Conservation (phyloP, 2,113 vertebrate species). For the Odontophorus gujanensis region DNA sequence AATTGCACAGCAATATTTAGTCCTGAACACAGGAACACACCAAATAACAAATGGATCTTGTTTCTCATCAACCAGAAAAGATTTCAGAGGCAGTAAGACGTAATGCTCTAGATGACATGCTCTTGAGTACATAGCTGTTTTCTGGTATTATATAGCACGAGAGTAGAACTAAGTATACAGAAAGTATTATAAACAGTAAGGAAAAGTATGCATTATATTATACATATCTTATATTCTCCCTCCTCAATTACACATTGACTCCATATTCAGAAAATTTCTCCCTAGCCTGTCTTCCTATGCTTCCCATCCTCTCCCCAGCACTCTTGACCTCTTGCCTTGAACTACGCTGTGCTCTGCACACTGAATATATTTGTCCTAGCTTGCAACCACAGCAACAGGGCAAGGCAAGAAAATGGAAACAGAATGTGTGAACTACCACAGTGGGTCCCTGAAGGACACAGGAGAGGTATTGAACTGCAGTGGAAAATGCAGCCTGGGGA, state of each 20-base stretch:
- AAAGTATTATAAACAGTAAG: background rate
- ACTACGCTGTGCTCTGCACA: background rate
- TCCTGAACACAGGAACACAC: background rate
- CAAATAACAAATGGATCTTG: background rate
- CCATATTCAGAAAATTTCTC: background rate
- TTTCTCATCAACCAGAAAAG: background rate
- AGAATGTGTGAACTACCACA: background rate
- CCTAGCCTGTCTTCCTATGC: background rate
- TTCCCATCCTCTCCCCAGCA: background rate
- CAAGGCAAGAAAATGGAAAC: background rate
- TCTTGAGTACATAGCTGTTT: background rate
- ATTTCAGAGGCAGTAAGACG: background rate
- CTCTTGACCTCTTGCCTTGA: background rate
- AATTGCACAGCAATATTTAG: background rate
- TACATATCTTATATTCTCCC: background rate
- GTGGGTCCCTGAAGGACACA: background rate
- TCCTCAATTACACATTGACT: background rate
- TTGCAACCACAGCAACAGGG: background rate
- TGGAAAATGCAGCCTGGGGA: background rate
- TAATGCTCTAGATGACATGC: background rate
- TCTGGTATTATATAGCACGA: background rate
- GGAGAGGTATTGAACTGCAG: rapidly evolving
- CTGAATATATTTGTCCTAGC: background rate
- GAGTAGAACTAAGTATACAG: background rate
- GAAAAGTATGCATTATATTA: background rate